These are phyloP conservation scores for Malthinus flaveolus DNA, from an alignment of 2,888 invertebrate genomes.

Conservation along the genomic window DNA sequence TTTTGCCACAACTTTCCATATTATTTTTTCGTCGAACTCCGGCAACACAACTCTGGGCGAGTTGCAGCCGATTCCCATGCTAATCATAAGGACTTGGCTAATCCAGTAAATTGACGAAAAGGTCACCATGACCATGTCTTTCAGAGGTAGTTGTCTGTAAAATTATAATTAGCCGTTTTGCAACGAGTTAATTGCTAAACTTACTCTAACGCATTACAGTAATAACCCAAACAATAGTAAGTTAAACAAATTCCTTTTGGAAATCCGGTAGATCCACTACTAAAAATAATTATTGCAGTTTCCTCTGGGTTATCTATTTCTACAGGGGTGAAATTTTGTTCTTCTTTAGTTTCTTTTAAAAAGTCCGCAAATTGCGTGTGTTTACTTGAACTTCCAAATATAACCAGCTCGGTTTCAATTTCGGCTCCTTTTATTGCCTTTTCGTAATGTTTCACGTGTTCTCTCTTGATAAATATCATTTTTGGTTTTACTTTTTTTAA, in stretches of 20 bases:
- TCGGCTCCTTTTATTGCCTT: constrained; percentile 32
- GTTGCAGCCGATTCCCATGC: neutral
- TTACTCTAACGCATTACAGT: too few relatives aligned
- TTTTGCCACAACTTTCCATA: neutral
- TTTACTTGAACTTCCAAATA: constrained; percentile 38
- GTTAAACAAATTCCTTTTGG: constrained; percentile 33
- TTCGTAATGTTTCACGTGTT: constrained; percentile 33
- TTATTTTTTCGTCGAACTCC: neutral
- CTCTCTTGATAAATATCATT: constrained; percentile 38
- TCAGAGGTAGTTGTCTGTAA: neutral
- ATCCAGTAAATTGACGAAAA: neutral
- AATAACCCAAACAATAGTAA: too few relatives aligned
- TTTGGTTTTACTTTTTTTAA: constrained; percentile 42
- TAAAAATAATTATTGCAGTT: constrained; percentile 34
- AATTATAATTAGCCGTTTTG: neutral
- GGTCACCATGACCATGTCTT: neutral
- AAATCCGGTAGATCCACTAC: constrained; percentile 38
- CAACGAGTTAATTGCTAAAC: too few relatives aligned
- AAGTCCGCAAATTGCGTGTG: constrained; percentile 31
- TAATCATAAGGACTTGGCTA: neutral
- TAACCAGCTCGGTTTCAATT: constrained; percentile 39
- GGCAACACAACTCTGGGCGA: neutral
- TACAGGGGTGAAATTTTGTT: constrained; percentile 29
- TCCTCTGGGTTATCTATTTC: constrained; percentile 20
- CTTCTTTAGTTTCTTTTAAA: constrained; percentile 33